These are phyloP conservation scores for Oasisia sp. DNA, from an alignment of 2,888 invertebrate genomes.

Conservation along the genomic window DNA sequence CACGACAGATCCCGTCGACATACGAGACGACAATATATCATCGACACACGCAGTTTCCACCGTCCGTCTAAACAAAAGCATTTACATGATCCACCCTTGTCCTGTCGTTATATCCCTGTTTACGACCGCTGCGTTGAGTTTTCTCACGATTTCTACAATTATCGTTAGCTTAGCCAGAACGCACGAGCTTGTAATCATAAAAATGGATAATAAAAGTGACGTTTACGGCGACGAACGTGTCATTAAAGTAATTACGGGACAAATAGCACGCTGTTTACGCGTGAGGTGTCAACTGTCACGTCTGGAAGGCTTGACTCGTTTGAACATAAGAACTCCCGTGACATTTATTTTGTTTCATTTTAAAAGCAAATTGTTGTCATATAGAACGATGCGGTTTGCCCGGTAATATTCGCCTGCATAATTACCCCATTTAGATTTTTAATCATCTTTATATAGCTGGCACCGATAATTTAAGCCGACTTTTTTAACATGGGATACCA, in stretches of 20 bases:
- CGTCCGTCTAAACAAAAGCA: neutral
- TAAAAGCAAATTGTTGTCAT: no score
- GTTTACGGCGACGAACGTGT: neutral
- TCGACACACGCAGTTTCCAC: neutral
- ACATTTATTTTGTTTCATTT: no score
- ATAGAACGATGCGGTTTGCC: neutral
- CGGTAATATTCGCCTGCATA: neutral
- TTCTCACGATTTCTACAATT: constrained; percentile 11
- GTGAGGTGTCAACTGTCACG: neutral
- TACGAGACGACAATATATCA: neutral
- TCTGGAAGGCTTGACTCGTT: neutral
- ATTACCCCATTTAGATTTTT: neutral
- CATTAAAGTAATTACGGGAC: neutral
- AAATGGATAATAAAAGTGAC: neutral
- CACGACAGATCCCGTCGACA: neutral
- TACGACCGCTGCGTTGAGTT: neutral
- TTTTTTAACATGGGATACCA: neutral
- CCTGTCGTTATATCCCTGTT: neutral
- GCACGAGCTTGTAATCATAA: constrained; percentile 2
- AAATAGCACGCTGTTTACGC: neutral
- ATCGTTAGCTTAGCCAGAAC: neutral
- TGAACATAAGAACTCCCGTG: no score
- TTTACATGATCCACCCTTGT: neutral
- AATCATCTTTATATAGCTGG: neutral
- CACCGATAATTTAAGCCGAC: neutral